phyloP scores from a whole-genome alignment of 2,797 vertebrate genomes.

The Hippocampus kuda region DNA sequence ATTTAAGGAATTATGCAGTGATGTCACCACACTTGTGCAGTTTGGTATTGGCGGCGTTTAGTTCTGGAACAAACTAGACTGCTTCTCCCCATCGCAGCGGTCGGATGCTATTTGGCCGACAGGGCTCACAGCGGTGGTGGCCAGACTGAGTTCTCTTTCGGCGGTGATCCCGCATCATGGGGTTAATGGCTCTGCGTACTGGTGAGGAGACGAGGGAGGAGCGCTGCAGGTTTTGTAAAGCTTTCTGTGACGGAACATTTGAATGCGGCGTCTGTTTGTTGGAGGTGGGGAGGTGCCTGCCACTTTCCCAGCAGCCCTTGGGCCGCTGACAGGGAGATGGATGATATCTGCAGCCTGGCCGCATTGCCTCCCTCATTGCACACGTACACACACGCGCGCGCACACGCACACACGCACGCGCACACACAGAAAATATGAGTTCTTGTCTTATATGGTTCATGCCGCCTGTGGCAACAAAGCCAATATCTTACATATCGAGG shows the following conservation, averaged over 20 bases:
- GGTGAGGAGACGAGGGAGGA: slow-evolving; percentile 44
- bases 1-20: neutral
- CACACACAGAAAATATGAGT: slow-evolving; percentile 30
- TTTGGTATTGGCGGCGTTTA: neutral
- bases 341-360: slow-evolving; percentile 86
- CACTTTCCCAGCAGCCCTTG: slow-evolving; percentile 82
- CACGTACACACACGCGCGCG: slow-evolving; percentile 14
- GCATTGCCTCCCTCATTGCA: slow-evolving; percentile 56
- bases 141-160: slow-evolving; percentile 27
- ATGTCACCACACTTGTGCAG: neutral
- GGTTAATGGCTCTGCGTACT: slow-evolving; percentile 67
- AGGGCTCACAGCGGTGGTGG: slow-evolving; percentile 15
- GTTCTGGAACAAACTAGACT: neutral
- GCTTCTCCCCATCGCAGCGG: neutral
- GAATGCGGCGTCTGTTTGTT: slow-evolving; percentile 84
- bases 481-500: slow-evolving; percentile 43
- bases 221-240: slow-evolving; percentile 32
- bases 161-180: slow-evolving; percentile 58
- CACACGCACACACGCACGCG: slow-evolving; percentile 10
- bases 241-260: slow-evolving; percentile 61
- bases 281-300: slow-evolving; percentile 77
- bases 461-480: slow-evolving; percentile 52
- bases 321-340: slow-evolving; percentile 93
- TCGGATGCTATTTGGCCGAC: neutral
- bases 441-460: slow-evolving; percentile 47